Conservation (phyloP, 1,140 invertebrate species). For the Drosophila setifemur region DNA sequence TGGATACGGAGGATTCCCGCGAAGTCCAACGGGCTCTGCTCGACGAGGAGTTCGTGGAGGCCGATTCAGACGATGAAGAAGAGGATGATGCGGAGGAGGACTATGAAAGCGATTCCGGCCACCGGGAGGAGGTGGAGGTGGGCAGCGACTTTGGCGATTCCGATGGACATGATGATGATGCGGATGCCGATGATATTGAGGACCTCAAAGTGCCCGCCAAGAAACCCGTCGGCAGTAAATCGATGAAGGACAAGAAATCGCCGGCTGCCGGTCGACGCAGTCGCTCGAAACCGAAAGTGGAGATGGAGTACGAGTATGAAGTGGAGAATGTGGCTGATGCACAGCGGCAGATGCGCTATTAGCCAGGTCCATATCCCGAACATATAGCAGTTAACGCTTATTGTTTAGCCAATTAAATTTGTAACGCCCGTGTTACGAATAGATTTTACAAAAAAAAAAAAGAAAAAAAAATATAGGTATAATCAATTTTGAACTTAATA, state of each 20-base stretch:
- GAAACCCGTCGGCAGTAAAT: conserved; percentile 39
- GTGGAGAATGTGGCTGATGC: conserved; percentile 87
- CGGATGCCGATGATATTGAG: conserved; percentile 87
- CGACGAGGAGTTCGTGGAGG: conserved; percentile 88
- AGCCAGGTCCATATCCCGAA: conserved; percentile 57
- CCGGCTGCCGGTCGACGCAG: conserved; percentile 43
- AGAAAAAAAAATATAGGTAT: neutral
- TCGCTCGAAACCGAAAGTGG: conserved; percentile 85
- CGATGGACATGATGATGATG: conserved; percentile 51
- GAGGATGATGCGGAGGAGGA: conserved; percentile 77
- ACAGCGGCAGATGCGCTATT: conserved; percentile 67
- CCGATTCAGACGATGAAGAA: conserved; percentile 82
- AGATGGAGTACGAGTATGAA: conserved; percentile 93
- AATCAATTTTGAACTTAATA: too few relatives aligned
- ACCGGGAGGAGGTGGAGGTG: conserved; percentile 85
- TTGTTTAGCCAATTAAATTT: conserved; percentile 29
- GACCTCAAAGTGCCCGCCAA: conserved; percentile 66
- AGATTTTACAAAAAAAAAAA: conserved; percentile 4
- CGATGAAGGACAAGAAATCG: conserved; percentile 44
- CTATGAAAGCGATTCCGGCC: conserved; percentile 86
- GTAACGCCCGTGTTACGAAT: conserved; percentile 27
- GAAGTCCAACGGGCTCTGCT: conserved; percentile 84
- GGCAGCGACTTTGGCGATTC: conserved; percentile 87
- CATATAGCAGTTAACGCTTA: conserved; percentile 19
- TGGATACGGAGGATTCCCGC: conserved; percentile 65